Percentiles rank a stretch among this genome's conserved stretches.
These are phyloP conservation scores for Acanthosoma haemorrhoidale DNA, from an alignment of 2,888 invertebrate species.

Conservation along the genomic window DNA sequence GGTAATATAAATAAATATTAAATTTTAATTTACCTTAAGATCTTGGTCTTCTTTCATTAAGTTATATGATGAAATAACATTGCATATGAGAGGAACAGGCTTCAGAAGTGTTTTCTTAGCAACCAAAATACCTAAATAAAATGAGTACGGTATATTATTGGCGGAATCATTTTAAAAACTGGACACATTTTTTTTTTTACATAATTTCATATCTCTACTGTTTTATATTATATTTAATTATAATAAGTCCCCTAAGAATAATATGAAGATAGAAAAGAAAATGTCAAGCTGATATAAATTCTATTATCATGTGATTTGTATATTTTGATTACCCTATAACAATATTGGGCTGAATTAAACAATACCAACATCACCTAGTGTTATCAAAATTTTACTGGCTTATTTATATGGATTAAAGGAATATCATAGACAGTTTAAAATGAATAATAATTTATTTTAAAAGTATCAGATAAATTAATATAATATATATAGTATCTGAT, in stretches of 20 bases:
- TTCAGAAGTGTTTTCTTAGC: constrained; percentile 58
- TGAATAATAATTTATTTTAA: no score
- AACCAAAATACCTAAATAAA: constrained; percentile 54
- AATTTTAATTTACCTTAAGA: constrained; percentile 47
- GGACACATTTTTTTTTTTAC: neutral
- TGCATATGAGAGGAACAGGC: constrained; percentile 49
- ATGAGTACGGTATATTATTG: constrained; percentile 11
- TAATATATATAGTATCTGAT: no score
- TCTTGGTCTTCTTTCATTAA: constrained; percentile 50
- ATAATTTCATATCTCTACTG: neutral
- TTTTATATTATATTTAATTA: neutral
- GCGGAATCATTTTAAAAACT: neutral
- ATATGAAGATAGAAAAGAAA: neutral
- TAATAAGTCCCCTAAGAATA: neutral
- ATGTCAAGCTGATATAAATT: no score
- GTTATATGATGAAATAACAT: constrained; percentile 56
- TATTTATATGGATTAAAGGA: no score
- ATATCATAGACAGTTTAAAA: no score
- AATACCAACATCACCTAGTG: no score
- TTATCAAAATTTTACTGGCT: no score
- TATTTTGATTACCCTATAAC: no score
- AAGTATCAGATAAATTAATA: no score
- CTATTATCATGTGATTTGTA: no score
- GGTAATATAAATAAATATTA: neutral
- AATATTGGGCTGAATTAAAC: no score